Base-by-base conservation (phyloP, 2,888 invertebrate species). In the Euclidia mi region DNA sequence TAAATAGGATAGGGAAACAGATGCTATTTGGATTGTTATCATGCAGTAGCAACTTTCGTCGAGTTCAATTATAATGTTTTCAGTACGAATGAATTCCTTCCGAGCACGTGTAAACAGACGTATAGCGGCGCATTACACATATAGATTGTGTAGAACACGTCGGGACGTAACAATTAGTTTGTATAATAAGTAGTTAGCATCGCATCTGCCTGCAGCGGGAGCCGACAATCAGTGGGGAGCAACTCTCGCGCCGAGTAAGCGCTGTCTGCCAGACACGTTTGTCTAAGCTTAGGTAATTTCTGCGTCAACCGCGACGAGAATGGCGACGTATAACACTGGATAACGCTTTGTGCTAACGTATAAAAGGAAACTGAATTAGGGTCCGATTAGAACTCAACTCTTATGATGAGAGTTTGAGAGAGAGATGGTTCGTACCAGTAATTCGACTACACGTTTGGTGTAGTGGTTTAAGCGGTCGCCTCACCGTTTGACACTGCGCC, bases 151-250 rank as follows among this genome's bases (percentile, higher is more conserved):
- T 50, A 44, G 46, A 53, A 41, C 42, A 50, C 18, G 42, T 11
- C 38, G 59, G 43, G 45, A 50, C 51, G 28, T 66, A 32, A 55
- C 70, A 76, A 73, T 66, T 71, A n/a, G 69, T 71, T 66, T 65
- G 61, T 64, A 70, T 76, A 73, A 78, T 73, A 71, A 78, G 75
- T 78, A 78, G 76, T 70, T 72, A 76, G 64, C 55, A 50, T 66
- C 70, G 71, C 65, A 71, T 59, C 51, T 66, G 70, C 67, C 70
- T 64, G 66, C 50, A 66, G 70, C 71, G 60, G 48, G 62, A 68
- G 61, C 46, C 62, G 69, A 67, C 80, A 81, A 77, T 76, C 71
- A 78, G 55, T 49, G 42, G 32, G 43, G 64, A 51, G 55, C 66
- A 73, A 71, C 71, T 69, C 63, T 46, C 55, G 55, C 57, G 51